Evolutionary conservation across 2,113 vertebrate species (phyloP).

Genomic region (Picathartes gymnocephalus): DNA sequence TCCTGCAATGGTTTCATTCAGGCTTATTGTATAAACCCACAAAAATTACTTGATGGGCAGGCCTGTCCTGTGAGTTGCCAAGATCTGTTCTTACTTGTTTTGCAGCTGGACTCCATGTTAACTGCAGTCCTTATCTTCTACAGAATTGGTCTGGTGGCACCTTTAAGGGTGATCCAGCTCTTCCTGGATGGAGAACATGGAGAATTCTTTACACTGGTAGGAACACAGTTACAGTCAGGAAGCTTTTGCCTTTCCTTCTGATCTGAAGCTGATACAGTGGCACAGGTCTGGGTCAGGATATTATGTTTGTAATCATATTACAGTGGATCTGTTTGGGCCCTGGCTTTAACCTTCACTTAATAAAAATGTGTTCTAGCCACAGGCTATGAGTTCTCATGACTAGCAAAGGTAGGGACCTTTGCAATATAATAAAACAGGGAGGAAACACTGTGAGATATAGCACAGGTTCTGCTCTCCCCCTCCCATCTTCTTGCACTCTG

Average conservation of each 20-base stretch:
- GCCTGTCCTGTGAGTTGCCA: neutral
- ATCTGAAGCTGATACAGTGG: neutral
- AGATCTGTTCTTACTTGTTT: neutral
- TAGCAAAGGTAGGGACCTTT: slow-evolving; percentile 1
- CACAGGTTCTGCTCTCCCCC: neutral
- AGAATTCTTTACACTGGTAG: neutral
- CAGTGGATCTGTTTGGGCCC: neutral
- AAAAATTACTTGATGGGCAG: neutral
- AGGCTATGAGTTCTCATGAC: slow-evolving; percentile 27
- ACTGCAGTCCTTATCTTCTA: neutral
- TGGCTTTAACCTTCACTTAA: slow-evolving; percentile 49
- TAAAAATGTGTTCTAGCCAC: slow-evolving; percentile 49
- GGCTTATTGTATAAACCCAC: neutral
- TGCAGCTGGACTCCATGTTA: neutral
- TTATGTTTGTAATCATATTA: neutral
- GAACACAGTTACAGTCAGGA: neutral
- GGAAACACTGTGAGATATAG: slow-evolving; percentile 3
- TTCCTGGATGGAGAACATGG: neutral
- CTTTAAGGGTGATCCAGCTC: neutral
- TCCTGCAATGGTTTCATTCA: neutral
- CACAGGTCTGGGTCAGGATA: neutral
- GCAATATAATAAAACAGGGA: neutral
- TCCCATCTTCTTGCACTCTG: neutral
- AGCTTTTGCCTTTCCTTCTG: neutral
- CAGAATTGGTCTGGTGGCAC: neutral